Base-by-base conservation (phyloP, 2,888 invertebrate genomes). In the Malacosoma neustria region DNA sequence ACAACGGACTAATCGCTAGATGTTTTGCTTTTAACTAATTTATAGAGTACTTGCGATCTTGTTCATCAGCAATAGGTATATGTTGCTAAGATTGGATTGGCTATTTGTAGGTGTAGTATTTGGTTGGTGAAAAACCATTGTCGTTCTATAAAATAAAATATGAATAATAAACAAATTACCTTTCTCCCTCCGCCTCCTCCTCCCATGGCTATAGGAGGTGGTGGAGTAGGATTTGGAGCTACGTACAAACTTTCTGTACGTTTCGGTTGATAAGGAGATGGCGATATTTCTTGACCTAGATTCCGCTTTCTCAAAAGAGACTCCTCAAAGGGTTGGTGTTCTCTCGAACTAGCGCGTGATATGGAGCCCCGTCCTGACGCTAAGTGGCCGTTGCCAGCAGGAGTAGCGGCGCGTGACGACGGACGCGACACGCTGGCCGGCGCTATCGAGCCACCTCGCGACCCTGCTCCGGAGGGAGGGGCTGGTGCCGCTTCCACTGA, bases 161-260 rank as follows among this genome's bases (percentile, higher is more conserved):
- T 13, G 3, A 14, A 14, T 14, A 13, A 9, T 1, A 22, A 11
- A 30, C 37, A 41, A 40, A 67, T 64, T 58, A 84, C 84, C 73
- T 82, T 82, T 34, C 87, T 77, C 37, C 84, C 87, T 35, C 71
- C 81, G 45, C 66, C 64, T 33, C 74, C 80, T 6, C 71, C 70
- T 14, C 73, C 72, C 47, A 57, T 64, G 9, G 77, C 66, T 34
- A 62, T 64, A 43, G 87, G 64, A 42, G 87, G 84, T 13, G 84
- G 81, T 36, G 89, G 87, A 39, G 70, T 62, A 29, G 77, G 72
- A 47, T 67, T 73, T 47, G 63, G 84, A 29, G 86, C 66, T 57
- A 95, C 90, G 76, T 92, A 96, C 57, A 96, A 88, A 70, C 96
- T 96, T 80, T 96, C 96, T 46, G 96, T 96, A 61, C 96, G 89